These are phyloP conservation scores for Baryphthengus martii DNA, from an alignment of 2,113 vertebrate species.

Conservation along the genomic window DNA sequence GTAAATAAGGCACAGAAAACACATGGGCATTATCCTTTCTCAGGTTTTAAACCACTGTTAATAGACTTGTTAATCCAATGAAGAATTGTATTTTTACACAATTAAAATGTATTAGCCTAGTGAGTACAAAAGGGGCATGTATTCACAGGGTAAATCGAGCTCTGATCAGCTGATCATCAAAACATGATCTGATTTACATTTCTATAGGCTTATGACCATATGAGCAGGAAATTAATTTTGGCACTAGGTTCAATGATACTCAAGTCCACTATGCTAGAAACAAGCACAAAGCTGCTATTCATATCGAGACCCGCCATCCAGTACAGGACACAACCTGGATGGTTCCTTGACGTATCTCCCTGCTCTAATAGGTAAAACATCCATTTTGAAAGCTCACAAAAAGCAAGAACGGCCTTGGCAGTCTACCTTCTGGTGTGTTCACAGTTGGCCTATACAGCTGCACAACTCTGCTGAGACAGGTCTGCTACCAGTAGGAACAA, in stretches of 20 bases:
- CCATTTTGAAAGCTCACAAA: neutral
- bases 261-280: conserved; percentile 19
- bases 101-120: conserved; percentile 76
- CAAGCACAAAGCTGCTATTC: conserved; percentile 54
- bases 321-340: neutral
- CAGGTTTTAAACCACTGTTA: conserved; percentile 69
- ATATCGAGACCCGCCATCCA: neutral
- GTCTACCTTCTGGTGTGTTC: neutral
- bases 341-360: neutral
- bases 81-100: conserved; percentile 73
- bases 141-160: conserved; percentile 72
- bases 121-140: conserved; percentile 70
- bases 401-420: neutral
- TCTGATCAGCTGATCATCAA: conserved; percentile 79
- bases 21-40: conserved; percentile 59
- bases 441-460: neutral
- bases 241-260: conserved; percentile 62
- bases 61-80: conserved; percentile 75
- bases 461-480: neutral
- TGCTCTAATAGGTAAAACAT: neutral
- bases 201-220: conserved; percentile 73
- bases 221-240: conserved; percentile 80
- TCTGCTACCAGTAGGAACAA: neutral
- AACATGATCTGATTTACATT: conserved; percentile 82
- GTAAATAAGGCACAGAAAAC: conserved; percentile 53